A percentile compares a stretch with the other conserved stretches of the same genome.
Evolutionary conservation across 1,140 invertebrate genomes (phyloP).

Genomic region (Sarcophaga bullata): DNA sequence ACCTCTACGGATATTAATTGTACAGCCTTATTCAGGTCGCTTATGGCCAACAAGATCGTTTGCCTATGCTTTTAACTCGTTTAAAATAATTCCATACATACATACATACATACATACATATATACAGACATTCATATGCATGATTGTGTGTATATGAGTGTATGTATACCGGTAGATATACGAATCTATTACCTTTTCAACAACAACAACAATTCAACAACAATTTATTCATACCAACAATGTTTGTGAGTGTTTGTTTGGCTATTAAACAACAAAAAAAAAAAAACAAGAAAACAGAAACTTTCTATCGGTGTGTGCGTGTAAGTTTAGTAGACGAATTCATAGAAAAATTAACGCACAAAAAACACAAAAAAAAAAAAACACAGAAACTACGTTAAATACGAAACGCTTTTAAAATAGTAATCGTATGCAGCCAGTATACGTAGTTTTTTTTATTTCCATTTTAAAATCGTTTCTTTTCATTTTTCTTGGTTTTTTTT

Average conservation of each 20-base stretch:
- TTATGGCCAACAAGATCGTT: slow-evolving; percentile 39
- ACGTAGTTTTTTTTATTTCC: no score
- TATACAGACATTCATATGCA: no score
- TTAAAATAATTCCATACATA: neutral
- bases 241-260: slow-evolving; percentile 9
- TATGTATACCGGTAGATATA: neutral
- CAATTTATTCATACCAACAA: neutral
- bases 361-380: neutral
- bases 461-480: slow-evolving; percentile 32
- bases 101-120: no score
- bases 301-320: neutral
- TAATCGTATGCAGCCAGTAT: slow-evolving; percentile 14
- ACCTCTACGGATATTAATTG: no score
- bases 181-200: neutral
- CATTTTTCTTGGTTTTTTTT: no score
- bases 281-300: no score
- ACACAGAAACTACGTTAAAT: neutral
- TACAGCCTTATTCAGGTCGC: neutral
- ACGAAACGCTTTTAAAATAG: neutral
- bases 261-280: neutral
- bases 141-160: no score
- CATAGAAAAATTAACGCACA: slow-evolving; percentile 15
- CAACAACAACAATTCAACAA: no score
- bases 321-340: neutral
- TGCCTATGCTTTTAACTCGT: neutral